Evolutionary conservation across 2,797 vertebrate species (phyloP).

Genomic region (Nasua narica): DNA sequence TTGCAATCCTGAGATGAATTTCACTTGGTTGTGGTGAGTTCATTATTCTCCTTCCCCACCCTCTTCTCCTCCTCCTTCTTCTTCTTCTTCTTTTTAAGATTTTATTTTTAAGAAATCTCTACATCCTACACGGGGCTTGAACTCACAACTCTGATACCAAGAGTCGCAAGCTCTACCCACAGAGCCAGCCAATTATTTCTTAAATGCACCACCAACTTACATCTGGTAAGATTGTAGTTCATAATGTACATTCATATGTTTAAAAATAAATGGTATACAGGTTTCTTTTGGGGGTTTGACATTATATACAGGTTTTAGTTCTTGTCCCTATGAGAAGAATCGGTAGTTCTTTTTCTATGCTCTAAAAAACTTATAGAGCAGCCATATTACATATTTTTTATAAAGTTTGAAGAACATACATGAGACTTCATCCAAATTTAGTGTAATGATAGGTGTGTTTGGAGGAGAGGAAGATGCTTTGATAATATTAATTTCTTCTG

Average conservation of each 20-base stretch:
- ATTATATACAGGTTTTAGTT: not conserved
- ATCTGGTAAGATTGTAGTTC: not conserved
- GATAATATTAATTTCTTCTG: not conserved
- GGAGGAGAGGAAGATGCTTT: not conserved
- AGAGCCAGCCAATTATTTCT: not conserved
- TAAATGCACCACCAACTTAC: not conserved
- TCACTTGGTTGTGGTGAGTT: not conserved
- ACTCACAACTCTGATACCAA: not conserved
- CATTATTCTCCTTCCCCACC: too few relatives aligned
- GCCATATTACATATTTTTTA: not conserved
- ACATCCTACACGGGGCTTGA: not conserved
- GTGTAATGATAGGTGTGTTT: not conserved
- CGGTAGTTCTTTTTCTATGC: not conserved
- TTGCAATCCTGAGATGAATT: not conserved
- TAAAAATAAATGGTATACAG: not conserved
- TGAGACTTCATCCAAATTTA: not conserved
- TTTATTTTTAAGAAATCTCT: not conserved
- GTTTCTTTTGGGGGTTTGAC: not conserved
- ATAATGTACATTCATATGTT: not conserved
- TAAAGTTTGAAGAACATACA: not conserved
- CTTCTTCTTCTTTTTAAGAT: not conserved
- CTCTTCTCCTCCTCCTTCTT: too few relatives aligned
- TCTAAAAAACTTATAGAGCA: not conserved
- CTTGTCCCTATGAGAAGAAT: not conserved
- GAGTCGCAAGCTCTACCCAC: not conserved